phyloP scores from a whole-genome alignment of 2,888 invertebrate species.

The Drosophila siamana region DNA sequence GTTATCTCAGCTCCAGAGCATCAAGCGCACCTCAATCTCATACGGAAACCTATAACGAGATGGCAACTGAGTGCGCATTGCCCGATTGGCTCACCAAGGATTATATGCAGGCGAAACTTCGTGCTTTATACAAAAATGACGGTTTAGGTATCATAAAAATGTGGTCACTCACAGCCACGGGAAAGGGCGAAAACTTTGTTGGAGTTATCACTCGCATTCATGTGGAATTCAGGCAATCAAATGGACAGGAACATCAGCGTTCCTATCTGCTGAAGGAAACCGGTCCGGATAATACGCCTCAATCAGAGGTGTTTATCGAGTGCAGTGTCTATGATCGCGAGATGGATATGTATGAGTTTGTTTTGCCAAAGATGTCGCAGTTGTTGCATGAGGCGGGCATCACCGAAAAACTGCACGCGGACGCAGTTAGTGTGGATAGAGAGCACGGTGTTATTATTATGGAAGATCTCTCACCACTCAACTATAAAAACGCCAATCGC shows the following conservation, averaged over 20 bases:
- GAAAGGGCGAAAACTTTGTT: conserved; percentile 68
- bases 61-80: conserved; percentile 24
- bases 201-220: conserved; percentile 64
- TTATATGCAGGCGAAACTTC: conserved; percentile 55
- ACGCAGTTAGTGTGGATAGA: conserved; percentile 72
- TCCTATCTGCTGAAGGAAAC: conserved; percentile 60
- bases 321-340: conserved; percentile 67
- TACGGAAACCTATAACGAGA: conserved; percentile 1
- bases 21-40: neutral
- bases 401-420: conserved; percentile 61
- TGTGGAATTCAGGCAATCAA: conserved; percentile 34
- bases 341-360: conserved; percentile 76
- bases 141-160: conserved; percentile 45
- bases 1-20: conserved; percentile 7
- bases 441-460: conserved; percentile 67
- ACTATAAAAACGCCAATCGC: conserved; percentile 68
- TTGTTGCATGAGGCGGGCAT: conserved; percentile 58
- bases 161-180: conserved; percentile 50
- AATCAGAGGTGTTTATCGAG: conserved; percentile 44
- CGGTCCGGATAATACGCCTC: conserved; percentile 41
- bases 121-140: conserved; percentile 37
- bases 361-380: conserved; percentile 70
- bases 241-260: conserved; percentile 10
- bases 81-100: conserved; percentile 65
- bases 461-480: conserved; percentile 70